Evolutionary conservation across 2,888 invertebrate species (phyloP), one percentile per base, ranked within the genome.

Genomic region (Troglohyphantes excavatus): DNA sequence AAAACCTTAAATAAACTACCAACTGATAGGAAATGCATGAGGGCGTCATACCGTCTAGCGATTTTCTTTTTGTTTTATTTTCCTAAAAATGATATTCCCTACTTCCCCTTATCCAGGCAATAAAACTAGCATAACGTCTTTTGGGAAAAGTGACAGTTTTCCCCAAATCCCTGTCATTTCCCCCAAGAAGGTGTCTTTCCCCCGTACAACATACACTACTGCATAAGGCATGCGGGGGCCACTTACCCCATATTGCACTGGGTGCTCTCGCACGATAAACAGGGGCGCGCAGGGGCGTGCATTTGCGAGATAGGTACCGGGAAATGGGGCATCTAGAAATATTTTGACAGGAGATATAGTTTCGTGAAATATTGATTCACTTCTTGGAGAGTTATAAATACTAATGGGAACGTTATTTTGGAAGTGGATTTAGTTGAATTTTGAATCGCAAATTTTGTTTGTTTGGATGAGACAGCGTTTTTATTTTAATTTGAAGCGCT

Each of bases 21-120:
- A 70, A 33, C 70, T 39, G 70, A 70, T 70, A 19, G 19, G n/a
- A 33, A 33, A 70, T 70, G 29, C 70, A 70, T 70, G 70, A 70
- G 70, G 33, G 33, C 33, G 33, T 33, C 33, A 33, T 33, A 9
- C 9, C 9, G 33, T 33, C 33, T 33, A 33, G 5, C n/a, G n/a
- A n/a, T n/a, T n/a, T n/a, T n/a, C 9, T 53, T 46, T 26, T n/a
- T 23, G 46, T 46, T 46, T 46, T 23, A 17, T 26, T 73, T 23
- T 53, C 73, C 7, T 65, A 27, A 27, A 27, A 65, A 65, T 27
- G 65, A 27, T 53, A 21, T 26, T 46, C 11, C 17, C 67, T 70
- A 21, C 21, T 70, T 9, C 26, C 13, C 53, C 33, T n/a, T 68
- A 33, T 29, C 68, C 68, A 23, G 7, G 68, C 68, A 68, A 68